These are phyloP conservation scores for Pardosa pseudoannulata DNA, from an alignment of 2,888 invertebrate species.

Conservation along the genomic window DNA sequence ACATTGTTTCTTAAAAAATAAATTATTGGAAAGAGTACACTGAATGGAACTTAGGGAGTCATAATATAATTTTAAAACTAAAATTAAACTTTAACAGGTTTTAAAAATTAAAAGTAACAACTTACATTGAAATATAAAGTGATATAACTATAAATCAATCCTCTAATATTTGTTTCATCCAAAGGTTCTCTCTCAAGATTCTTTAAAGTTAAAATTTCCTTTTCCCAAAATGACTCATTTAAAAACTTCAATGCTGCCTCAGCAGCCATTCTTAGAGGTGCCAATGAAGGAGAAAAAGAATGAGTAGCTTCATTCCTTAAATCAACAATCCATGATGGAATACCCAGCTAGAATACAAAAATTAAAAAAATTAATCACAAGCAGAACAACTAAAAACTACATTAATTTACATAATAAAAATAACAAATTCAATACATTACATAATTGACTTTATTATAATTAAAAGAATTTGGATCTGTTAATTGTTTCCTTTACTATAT, in stretches of 20 bases:
- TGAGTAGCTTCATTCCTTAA: conserved; percentile 88
- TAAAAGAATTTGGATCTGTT: too few species aligned
- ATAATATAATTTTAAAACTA: too few species aligned
- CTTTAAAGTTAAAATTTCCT: not conserved
- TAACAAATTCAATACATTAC: too few species aligned
- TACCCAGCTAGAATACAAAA: conserved; percentile 81
- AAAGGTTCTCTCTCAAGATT: not conserved
- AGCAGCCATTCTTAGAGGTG: conserved; percentile 82
- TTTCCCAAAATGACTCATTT: conserved; percentile 78
- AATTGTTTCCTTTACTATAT: too few species aligned
- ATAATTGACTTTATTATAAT: too few species aligned
- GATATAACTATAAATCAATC: not conserved
- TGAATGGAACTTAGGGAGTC: too few species aligned
- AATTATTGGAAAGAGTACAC: too few species aligned
- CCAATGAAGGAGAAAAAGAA: conserved; percentile 83
- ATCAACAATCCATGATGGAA: conserved; percentile 89
- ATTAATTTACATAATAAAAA: too few species aligned
- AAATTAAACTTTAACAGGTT: too few species aligned
- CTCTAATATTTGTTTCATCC: not conserved
- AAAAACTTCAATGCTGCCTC: conserved; percentile 84
- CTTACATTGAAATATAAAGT: conserved; percentile 10
- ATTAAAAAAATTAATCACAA: conserved; percentile 78
- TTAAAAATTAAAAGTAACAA: not conserved
- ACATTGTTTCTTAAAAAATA: too few species aligned
- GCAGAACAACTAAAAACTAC: too few species aligned